Base-by-base conservation (phyloP, 1,140 invertebrate species). In the Plodia interpunctella region DNA sequence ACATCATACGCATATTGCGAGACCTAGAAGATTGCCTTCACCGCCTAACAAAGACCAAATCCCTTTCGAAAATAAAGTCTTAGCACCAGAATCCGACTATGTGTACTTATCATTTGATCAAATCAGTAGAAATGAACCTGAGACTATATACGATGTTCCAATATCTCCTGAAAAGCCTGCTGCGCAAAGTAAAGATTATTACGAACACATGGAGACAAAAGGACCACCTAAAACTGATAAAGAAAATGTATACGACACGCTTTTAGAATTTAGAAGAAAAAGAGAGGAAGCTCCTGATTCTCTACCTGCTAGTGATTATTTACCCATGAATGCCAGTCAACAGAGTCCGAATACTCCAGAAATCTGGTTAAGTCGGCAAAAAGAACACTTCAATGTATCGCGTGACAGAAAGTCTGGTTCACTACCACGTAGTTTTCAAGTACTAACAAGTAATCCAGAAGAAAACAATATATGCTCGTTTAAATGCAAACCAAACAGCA, bases 371-470 rank as follows among this genome's bases (percentile, higher is more conserved):
- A 91, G 91, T 57, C 72, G 87, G 49, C 76, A 90, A 81, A 88
- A 91, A 60, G 87, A 91, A 72, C 88, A 90, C 72, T 90, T 90
- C 51, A 89, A 83, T 67, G 80, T 90, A 35, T 84, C 88, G 9
- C 78, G 88, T 66, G 87, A 89, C 53, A 90, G 88, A 72, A 96
- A 96, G 78, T 93, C 94, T 44, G 95, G 94, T 17, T 96, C 95
- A 0, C 74, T 96, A 35, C 95, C 95, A 0, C 90, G 95, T 56
- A 95, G 94, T 68, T 96, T 96, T 70, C 93, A 94, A 82, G 80
- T 94, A 49, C 89, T 88, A 11, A 91, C 80, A 62, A 91, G 68
- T 69, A 81, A 67, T 59, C 78, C 68, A 60, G 90, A 83, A 63
- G 80, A 82, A 49, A 79, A 70, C 64, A 75, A 71, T 69, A 63